Conservation (phyloP, 2,888 invertebrate species). For the Amorpha juglandis region DNA sequence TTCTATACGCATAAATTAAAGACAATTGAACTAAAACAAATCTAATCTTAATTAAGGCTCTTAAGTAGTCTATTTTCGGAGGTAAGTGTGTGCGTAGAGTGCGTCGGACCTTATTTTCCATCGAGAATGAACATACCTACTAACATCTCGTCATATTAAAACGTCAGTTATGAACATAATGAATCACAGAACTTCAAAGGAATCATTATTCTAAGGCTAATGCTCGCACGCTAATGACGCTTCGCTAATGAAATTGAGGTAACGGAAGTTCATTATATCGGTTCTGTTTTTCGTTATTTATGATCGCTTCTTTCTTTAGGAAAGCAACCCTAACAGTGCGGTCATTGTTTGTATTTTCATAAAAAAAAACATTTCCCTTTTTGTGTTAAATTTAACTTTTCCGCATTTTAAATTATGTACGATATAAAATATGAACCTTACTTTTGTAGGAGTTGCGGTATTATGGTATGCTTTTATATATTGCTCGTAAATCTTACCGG, state of each 20-base stretch:
- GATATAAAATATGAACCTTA: background rate
- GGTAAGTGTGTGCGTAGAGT: background rate
- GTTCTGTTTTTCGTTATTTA: conserved; percentile 26
- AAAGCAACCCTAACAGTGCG: background rate
- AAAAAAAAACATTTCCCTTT: background rate
- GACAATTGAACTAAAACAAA: background rate
- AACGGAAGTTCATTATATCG: conserved; percentile 40
- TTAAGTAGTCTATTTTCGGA: conserved; percentile 8
- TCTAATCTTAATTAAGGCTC: conserved; percentile 12
- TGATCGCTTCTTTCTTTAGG: conserved; percentile 9
- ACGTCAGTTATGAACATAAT: conserved; percentile 35
- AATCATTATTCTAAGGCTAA: conserved; percentile 51
- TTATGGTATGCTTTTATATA: background rate
- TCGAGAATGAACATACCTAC: conserved; percentile 9
- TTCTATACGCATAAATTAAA: background rate
- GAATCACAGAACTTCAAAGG: conserved; percentile 57
- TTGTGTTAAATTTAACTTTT: background rate
- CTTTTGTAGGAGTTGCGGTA: background rate
- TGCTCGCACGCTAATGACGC: conserved; percentile 55
- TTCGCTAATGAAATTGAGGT: conserved; percentile 51
- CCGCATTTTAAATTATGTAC: background rate
- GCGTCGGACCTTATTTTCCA: conserved; percentile 7
- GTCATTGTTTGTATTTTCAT: conserved; percentile 21
- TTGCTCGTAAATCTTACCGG: background rate
- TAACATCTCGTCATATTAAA: conserved; percentile 18